Evolutionary conservation across 2,113 vertebrate genomes (phyloP).

Genomic region (Misgurnus mizolepis): DNA sequence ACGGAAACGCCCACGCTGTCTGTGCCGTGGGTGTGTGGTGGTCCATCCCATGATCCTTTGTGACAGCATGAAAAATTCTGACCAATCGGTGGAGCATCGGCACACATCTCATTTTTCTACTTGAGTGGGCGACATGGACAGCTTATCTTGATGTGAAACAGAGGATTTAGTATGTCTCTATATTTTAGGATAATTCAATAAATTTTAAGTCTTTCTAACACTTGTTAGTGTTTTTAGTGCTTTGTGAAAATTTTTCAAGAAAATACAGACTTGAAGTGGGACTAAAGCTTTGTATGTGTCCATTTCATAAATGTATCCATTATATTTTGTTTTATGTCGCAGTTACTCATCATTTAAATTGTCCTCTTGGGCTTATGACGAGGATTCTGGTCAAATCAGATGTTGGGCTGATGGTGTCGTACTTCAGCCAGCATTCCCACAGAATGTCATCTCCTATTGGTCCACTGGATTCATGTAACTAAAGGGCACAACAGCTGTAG

Average conservation of each 20-base stretch:
- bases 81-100: constrained; percentile 30
- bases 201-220: neutral
- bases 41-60: constrained; percentile 43
- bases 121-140: constrained; percentile 18
- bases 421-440: neutral
- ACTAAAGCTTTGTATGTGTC: neutral
- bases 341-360: neutral
- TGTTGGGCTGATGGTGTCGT: constrained; percentile 6
- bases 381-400: neutral
- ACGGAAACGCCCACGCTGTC: constrained; percentile 51
- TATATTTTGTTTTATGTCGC: neutral
- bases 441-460: constrained; percentile 13
- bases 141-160: constrained; percentile 29
- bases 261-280: neutral
- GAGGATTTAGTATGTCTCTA: constrained; percentile 23
- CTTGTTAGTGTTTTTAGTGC: neutral
- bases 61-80: constrained; percentile 35
- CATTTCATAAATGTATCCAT: neutral
- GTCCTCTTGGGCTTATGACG: neutral
- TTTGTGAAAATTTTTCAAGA: neutral
- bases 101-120: constrained; percentile 26
- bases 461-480: constrained; percentile 21
- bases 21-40: constrained; percentile 59
- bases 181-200: constrained; percentile 4
- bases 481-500: constrained; percentile 10